Percentiles rank a stretch among this genome's conserved stretches.
phyloP scores from a whole-genome alignment of 2,113 vertebrate genomes.

The Stigmatopora argus region DNA sequence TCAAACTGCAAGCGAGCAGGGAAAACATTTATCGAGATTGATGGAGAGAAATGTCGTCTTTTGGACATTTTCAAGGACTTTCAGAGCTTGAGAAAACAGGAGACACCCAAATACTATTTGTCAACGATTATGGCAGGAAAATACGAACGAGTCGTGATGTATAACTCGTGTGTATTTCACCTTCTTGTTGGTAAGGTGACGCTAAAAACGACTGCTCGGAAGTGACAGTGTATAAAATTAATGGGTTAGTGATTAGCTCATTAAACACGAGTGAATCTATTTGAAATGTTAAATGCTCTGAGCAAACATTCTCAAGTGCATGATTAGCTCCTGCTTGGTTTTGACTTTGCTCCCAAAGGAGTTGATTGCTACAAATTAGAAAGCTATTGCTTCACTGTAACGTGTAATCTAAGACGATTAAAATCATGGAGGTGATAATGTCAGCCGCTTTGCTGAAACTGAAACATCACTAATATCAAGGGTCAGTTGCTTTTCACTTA shows the following conservation, averaged over 20 bases:
- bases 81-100: constrained; percentile 6
- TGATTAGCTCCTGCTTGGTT: constrained; percentile 10
- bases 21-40: constrained; percentile 18
- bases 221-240: constrained; percentile 24
- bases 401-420: constrained; percentile 37
- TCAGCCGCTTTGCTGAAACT: constrained; percentile 7
- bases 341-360: background rate
- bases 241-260: constrained; percentile 45
- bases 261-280: constrained; percentile 25
- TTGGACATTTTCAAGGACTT: constrained; percentile 18
- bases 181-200: constrained; percentile 3
- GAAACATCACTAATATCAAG: constrained; percentile 13
- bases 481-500: background rate
- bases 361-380: constrained; percentile 32
- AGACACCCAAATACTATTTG: background rate
- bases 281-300: constrained; percentile 19
- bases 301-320: constrained; percentile 18
- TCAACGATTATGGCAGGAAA: background rate
- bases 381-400: constrained; percentile 30
- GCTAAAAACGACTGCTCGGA: constrained; percentile 19
- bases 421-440: constrained; percentile 34
- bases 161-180: background rate
- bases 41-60: constrained; percentile 11
- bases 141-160: background rate
- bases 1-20: constrained; percentile 18